Evolutionary conservation across 2,888 invertebrate genomes (phyloP), one percentile per base, ranked within the genome.

Genomic region (Cheilosia scutellata): DNA sequence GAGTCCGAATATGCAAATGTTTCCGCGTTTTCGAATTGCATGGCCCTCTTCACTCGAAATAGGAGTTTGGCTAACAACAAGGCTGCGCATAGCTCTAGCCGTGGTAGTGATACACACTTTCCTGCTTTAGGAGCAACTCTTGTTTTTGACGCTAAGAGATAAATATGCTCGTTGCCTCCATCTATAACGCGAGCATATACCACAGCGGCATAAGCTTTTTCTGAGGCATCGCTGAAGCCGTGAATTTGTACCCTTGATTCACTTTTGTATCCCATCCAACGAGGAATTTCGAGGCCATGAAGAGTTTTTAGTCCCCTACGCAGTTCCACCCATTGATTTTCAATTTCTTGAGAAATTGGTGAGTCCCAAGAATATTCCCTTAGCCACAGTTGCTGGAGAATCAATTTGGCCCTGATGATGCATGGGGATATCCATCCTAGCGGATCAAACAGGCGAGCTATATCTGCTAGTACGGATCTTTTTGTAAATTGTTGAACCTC

Each of bases 181-280:
- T 55, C 47, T 33, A 60, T 33, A 37, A 76, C 57, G 25, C 65
- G 40, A 20, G 62, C 44, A 44, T 82, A 82, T 29, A 29, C 29
- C 37, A 72, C 27, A 1, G 44, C 78, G 20, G 80, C 82, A 55
- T 84, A 78, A 27, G 87, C 86, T 16, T 51, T 65, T 13, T 60
- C 44, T 13, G 82, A 82, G 4, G 75, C 82, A 37, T 84, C 84
- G 11, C 75, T 70, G 49, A 87, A 87, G 9, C 84, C 76, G 33
- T 86, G 86, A 20, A 78, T 57, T 20, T 70, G 44, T 20, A 65
- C 47, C 11, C 40, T 27, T 7, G 60, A 29, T n/a, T 47, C 37
- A 1, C 53, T 47, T 13, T 44, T 51, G 68, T 47, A 60, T 13
- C 44, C 75, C 25, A 77, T 57, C 80, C 83, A 83, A 3, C 77